Evolutionary conservation across 2,888 invertebrate species (phyloP), one percentile per base, ranked within the genome.

Genomic region (Pandemis cinnamomeana): DNA sequence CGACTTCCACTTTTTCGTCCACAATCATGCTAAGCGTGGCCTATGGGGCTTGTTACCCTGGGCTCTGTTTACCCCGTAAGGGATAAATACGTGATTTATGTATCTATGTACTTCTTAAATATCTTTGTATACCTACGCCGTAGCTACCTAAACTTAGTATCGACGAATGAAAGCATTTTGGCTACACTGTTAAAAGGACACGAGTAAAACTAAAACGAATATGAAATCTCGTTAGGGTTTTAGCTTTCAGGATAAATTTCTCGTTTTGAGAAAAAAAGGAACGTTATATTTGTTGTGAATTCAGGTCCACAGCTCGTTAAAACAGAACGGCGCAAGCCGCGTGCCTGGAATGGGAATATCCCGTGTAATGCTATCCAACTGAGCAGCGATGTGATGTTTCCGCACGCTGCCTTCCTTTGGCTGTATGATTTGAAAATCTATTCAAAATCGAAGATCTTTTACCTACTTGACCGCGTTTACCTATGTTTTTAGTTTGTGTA

Each of bases 231-330:
- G 53, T 68, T 68, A 68, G 41, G 20, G 46, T 62, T 72, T 53
- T 7, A 27, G 20, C 53, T 72, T 46, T 11, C n/a, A 58, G 46
- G 48, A 5, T 55, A n/a, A 58, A 72, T 58, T 46, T 72, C 20
- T 68, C 36, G 63, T 68, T 72, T 63, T 63, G 55, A 68, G 5
- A 46, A 71, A 48, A 71, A 51, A 60, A 36, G 27, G 42, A 44
- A 58, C 55, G 36, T 63, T 48, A 20, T 67, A 61, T 67, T 67
- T 73, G 61, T 71, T 61, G 72, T 64, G 64, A 69, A 20, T 60
- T 69, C 60, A 51, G 69, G 48, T 58, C 58, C 46, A 15, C 36
- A 66, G 69, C 69, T 69, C 58, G 58, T 73, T 64, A 69, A 69
- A 58, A 64, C 42, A 48, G 11, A 42, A n/a, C 20, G 13, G 51